Base-by-base conservation (phyloP, 2,888 invertebrate genomes). In the Synergus gifuensis region DNA sequence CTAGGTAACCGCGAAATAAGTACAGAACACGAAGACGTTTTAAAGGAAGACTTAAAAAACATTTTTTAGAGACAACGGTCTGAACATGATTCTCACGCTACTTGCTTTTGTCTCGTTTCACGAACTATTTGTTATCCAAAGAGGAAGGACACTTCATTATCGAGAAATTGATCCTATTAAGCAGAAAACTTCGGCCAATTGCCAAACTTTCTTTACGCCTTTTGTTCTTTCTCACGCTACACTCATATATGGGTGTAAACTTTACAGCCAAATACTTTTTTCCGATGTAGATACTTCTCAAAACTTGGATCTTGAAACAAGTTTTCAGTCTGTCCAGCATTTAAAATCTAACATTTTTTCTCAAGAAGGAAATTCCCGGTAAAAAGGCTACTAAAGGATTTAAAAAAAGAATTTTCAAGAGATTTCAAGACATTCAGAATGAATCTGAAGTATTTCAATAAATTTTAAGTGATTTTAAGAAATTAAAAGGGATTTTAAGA, bases 141-240 rank as follows among this genome's bases (percentile, higher is more conserved):
- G 66, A 77, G 63, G 63, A 64, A 77, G 49, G 49, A 49, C 63
- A 54, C 64, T 88, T 89, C 87, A 88, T 91, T 92, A 92, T 92
- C 90, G 92, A 91, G 86, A 89, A 92, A 92, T 92, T 91, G 92
- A 92, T 91, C 90, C 91, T 89, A 91, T 91, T 91, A 90, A 87
- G 85, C 86, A 84, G 66, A 28, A 77, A 80, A 79, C 79, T 79
- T 76, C 62, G 64, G 79, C 85, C 86, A 85, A 85, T 87, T 80
- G 76, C 80, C 82, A 85, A 86, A 86, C 88, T 84, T 86, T 85
- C 84, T 84, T 81, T 64, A 77, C 64, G 77, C 76, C 77, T 81
- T 87, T 88, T 83, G 79, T 82, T 79, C 81, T 78, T 81, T 85
- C 82, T 84, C 81, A 83, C 83, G 81, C 54, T n/a, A 49, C 73